phyloP scores from a whole-genome alignment of 2,888 invertebrate genomes.

The Entomobrya proxima region DNA sequence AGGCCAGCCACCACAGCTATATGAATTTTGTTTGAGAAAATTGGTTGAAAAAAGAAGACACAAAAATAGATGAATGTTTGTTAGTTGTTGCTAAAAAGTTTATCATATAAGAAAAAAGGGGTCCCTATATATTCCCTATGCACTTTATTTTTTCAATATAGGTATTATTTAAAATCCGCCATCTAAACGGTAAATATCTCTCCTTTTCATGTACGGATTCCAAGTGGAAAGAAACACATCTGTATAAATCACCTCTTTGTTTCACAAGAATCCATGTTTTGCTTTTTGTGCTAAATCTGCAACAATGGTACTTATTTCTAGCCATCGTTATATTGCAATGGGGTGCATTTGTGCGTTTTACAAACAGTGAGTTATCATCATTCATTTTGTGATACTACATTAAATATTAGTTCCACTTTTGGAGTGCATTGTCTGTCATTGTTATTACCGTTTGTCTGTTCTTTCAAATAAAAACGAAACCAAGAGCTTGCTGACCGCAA shows the following conservation, averaged over 20 bases:
- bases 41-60: conserved; percentile 33
- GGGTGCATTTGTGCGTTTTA: conserved; percentile 30
- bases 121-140: background rate
- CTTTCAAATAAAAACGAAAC: conserved; percentile 3
- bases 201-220: background rate
- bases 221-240: too few species aligned
- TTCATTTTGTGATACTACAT: background rate
- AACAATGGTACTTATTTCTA: conserved; percentile 64
- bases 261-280: background rate
- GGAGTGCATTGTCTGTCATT: background rate
- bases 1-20: conserved; percentile 75
- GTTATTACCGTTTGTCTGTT: background rate
- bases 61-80: conserved; percentile 40
- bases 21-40: conserved; percentile 33
- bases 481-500: conserved; percentile 14
- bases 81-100: conserved; percentile 15
- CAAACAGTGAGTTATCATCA: background rate
- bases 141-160: background rate
- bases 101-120: background rate
- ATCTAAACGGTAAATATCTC: background rate
- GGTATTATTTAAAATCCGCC: background rate
- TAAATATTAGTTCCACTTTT: background rate
- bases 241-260: background rate
- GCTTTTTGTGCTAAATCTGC: background rate
- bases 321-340: background rate